A percentile compares a stretch with the other conserved stretches of the same genome.
Conservation (phyloP, 1,140 invertebrate genomes). For the Bombus soroeensis region DNA sequence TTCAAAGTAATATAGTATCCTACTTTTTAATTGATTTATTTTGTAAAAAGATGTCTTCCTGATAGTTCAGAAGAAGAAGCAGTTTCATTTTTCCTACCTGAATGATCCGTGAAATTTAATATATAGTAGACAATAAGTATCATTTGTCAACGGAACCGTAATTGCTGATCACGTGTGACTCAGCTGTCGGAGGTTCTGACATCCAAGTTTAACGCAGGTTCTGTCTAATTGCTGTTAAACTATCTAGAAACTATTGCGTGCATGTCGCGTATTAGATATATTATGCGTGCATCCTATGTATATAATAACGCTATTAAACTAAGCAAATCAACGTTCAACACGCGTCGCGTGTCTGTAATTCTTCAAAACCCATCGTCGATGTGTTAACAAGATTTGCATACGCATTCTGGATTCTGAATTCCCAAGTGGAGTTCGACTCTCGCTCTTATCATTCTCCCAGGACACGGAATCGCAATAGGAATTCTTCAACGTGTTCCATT, state of each 20-base stretch:
- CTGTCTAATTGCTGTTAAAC: neutral
- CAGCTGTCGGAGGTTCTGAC: neutral
- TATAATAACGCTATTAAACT: neutral
- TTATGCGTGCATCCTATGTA: neutral
- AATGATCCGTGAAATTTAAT: neutral
- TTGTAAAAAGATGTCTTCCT: no score
- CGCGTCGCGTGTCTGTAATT: neutral
- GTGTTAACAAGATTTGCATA: neutral
- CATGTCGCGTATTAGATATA: neutral
- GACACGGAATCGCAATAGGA: neutral
- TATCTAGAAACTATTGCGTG: neutral
- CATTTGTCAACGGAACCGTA: neutral
- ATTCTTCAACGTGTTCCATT: conserved; percentile 10
- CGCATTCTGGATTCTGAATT: neutral
- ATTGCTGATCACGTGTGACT: neutral
- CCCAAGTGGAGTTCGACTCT: neutral
- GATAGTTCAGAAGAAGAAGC: neutral
- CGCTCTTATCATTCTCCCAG: neutral
- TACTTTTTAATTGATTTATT: no score
- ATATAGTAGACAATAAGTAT: neutral
- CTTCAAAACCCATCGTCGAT: neutral
- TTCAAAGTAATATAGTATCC: no score
- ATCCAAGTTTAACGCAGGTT: neutral
- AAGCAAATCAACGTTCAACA: neutral
- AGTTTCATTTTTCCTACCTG: neutral